phyloP scores from a whole-genome alignment of 2,113 vertebrate genomes.

The Lipophrys pholis region DNA sequence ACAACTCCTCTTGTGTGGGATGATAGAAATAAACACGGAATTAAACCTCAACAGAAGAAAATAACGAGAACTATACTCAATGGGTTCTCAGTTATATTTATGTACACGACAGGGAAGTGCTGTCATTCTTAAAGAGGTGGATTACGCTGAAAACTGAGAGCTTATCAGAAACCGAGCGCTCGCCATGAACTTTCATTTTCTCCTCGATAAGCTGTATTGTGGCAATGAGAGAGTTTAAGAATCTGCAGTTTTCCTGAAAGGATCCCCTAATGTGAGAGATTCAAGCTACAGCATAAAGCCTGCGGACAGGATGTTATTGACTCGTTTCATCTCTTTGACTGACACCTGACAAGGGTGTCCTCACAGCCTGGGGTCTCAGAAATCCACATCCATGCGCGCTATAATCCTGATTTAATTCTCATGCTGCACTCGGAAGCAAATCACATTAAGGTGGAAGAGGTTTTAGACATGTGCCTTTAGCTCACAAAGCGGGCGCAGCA shows the following conservation, averaged over 20 bases:
- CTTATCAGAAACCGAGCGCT: conserved; percentile 3
- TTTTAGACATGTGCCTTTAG: conserved; percentile 70
- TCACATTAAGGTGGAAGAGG: conserved; percentile 64
- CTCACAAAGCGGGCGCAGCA: conserved; percentile 65
- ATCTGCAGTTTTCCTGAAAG: background rate
- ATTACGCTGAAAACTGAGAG: background rate
- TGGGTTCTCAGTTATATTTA: background rate
- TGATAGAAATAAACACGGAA: conserved; percentile 26
- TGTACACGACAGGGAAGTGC: background rate
- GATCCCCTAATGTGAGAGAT: conserved; percentile 19
- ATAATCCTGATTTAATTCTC: conserved; percentile 62
- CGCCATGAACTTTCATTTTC: conserved; percentile 13
- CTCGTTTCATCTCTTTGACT: conserved; percentile 33
- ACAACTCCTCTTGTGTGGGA: conserved; percentile 7
- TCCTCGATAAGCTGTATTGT: conserved; percentile 14
- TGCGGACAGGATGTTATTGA: conserved; percentile 6
- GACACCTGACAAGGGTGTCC: conserved; percentile 64
- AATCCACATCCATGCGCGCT: conserved; percentile 41
- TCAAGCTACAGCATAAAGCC: conserved; percentile 15
- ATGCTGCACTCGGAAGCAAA: conserved; percentile 68
- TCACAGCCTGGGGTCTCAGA: conserved; percentile 59
- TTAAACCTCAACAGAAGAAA: conserved; percentile 17
- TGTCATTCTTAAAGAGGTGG: background rate
- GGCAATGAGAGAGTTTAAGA: conserved; percentile 13
- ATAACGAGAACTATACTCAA: background rate